Conservation (phyloP, 2,888 invertebrate species). For the Teleogryllus oceanicus region DNA sequence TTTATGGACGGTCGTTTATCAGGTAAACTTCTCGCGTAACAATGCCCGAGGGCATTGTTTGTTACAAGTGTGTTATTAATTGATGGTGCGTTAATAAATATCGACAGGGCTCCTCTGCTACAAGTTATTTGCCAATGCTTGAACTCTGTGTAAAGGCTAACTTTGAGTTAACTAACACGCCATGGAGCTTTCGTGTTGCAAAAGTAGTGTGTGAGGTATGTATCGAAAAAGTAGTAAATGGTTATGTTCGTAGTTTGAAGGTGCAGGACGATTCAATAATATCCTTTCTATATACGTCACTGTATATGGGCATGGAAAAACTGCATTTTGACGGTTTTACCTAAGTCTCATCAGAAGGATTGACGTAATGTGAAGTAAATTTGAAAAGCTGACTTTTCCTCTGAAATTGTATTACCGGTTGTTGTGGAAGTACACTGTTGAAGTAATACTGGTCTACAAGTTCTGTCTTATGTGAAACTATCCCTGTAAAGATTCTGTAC, state of each 20-base stretch:
- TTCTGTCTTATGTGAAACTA: too few relatives aligned
- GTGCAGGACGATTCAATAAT: constrained; percentile 18
- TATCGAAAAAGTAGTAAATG: background rate
- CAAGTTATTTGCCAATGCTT: constrained; percentile 4
- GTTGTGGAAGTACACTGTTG: too few relatives aligned
- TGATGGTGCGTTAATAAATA: background rate
- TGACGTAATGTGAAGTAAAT: too few relatives aligned
- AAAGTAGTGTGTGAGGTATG: background rate
- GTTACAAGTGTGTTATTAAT: background rate
- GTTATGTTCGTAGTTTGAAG: background rate
- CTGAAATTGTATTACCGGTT: too few relatives aligned
- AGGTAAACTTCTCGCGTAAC: background rate
- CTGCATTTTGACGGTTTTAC: too few relatives aligned
- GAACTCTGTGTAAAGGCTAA: background rate
- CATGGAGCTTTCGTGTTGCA: constrained; percentile 1
- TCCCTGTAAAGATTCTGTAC: too few relatives aligned
- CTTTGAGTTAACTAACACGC: background rate
- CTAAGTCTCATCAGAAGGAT: too few relatives aligned
- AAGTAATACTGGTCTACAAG: too few relatives aligned
- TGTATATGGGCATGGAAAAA: too few relatives aligned
- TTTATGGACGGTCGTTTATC: background rate
- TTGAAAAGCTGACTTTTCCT: too few relatives aligned
- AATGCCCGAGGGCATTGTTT: background rate
- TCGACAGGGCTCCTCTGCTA: constrained; percentile 1
- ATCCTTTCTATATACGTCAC: too few relatives aligned